Evolutionary conservation across 1,140 invertebrate genomes (phyloP), one percentile per base, ranked within the genome.

Genomic region (Pentalonia nigronervosa): DNA sequence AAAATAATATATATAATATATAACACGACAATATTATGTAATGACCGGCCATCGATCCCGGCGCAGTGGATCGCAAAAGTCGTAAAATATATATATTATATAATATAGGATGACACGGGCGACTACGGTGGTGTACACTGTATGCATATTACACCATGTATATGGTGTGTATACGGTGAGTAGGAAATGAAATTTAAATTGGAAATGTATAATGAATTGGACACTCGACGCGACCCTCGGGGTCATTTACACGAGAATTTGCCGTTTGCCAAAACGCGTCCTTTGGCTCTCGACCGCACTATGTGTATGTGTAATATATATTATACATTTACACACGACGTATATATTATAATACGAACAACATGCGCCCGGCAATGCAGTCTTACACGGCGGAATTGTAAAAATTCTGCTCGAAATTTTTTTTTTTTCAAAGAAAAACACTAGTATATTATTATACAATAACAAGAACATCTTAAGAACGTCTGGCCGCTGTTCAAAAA

Each of bases 151-250:
- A 67, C 11, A n/a, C n/a, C n/a, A 34, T 76, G 60, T 76, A 67
- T 17, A 67, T 67, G 30, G 60, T 60, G 60, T n/a, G 30, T 67
- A 67, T 67, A n/a, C 60, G n/a, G 60, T n/a, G 60, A 76, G 30
- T 86, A 47, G 84, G 84, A 86, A 87, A 87, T 87, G 25, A 87
- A 87, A 87, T 87, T 87, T 87, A 20, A 87, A 87, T 87, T n/a
- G 45, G 86, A 87, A 87, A 87, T n/a, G 86, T 87, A 47, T 84
- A 86, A 87, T 87, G 84, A 87, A 48, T 87, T 87, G 84, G 25
- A 86, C 84, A 47, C 84, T 86, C 30, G 36, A 86, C 41, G n/a
- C 60, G 84, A 86, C 84, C 84, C 45, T 45, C 41, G 84, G 83
- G 60, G 41, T 86, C 45, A 86, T 84, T 84, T 84, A 84, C 83